Conservation (phyloP, 1,140 invertebrate species). For the Apis dorsata region DNA sequence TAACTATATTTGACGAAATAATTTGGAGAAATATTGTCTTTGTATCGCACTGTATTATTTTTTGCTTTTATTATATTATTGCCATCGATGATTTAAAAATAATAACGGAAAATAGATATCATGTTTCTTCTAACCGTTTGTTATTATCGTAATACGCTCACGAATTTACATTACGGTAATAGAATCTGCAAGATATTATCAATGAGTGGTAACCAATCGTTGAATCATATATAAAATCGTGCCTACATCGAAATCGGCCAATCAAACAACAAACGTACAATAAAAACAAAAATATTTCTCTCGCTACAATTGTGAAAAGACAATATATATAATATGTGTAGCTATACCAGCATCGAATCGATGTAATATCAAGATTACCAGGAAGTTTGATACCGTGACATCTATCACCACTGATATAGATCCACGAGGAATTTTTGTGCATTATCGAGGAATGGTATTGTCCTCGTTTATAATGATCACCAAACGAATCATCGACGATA, state of each 20-base stretch:
- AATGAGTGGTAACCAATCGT: neutral
- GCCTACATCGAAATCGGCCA: no score
- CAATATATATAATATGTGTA: neutral
- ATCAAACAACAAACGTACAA: neutral
- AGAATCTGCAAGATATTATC: neutral
- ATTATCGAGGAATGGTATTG: neutral
- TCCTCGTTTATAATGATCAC: conserved; percentile 9
- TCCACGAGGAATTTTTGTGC: neutral
- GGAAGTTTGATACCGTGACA: neutral
- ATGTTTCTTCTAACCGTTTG: neutral
- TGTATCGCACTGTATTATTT: no score
- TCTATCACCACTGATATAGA: conserved; percentile 7
- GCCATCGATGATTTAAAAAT: no score
- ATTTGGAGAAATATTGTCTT: no score
- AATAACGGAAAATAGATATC: neutral
- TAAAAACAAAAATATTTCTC: neutral
- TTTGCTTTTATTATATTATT: no score
- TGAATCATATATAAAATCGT: neutral
- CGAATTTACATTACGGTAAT: neutral
- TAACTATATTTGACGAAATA: no score
- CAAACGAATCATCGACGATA: neutral
- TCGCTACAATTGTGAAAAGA: neutral
- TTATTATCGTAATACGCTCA: neutral
- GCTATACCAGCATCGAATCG: neutral
- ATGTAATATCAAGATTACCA: conserved; percentile 9